A percentile compares a stretch with the other conserved stretches of the same genome.
phyloP scores from a whole-genome alignment of 35 echinoderm and acorn worm genomes.

The Amphiura filiformis region DNA sequence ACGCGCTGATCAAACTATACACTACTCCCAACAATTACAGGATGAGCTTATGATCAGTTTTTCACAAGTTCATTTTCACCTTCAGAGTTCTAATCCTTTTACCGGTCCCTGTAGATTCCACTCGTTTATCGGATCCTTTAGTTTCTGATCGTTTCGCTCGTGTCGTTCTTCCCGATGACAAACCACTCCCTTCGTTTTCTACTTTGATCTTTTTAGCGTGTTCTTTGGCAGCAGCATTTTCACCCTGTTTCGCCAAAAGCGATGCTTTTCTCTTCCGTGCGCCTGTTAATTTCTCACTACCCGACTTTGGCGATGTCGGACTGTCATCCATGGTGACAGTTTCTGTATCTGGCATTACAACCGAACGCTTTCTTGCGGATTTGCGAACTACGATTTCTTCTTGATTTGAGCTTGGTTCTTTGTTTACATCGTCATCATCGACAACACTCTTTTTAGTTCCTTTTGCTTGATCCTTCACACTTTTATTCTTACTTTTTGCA shows the following conservation, averaged over 20 bases:
- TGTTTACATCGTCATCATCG: not conserved
- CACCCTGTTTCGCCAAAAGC: not conserved
- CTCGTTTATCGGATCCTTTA: no score
- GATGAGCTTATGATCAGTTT: no score
- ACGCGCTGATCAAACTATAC: no score
- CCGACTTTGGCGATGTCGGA: not conserved
- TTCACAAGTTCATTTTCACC: no score
- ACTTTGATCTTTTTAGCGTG: not conserved
- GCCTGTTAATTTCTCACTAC: not conserved
- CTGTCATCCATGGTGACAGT: not conserved
- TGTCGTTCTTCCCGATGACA: not conserved
- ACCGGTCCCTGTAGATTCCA: no score
- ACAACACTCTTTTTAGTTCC: not conserved
- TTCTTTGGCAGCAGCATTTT: not conserved
- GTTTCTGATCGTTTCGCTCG: no score
- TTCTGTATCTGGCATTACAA: not conserved
- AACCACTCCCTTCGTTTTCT: not conserved
- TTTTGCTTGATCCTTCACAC: not conserved
- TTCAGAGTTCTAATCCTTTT: no score
- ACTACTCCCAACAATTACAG: no score
- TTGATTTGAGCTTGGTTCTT: not conserved
- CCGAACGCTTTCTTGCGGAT: not conserved
- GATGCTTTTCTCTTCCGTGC: not conserved
- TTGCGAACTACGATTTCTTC: not conserved
- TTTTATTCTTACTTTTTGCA: no score